These are phyloP conservation scores for Lophotriccus pileatus DNA, from an alignment of 2,797 vertebrate species.

Conservation along the genomic window DNA sequence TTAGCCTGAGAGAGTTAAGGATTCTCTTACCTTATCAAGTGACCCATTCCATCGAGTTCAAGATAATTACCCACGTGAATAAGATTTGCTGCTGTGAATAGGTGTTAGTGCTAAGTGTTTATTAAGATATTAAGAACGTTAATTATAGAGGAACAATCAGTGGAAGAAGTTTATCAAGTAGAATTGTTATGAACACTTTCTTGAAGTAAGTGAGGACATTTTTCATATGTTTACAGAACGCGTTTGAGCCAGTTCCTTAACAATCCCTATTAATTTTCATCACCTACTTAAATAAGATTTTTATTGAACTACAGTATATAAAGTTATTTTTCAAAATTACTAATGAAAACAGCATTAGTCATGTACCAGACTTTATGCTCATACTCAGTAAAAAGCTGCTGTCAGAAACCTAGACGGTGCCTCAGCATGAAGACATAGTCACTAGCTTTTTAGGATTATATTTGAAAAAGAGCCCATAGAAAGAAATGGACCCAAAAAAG, in stretches of 20 bases:
- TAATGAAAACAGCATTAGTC: neutral
- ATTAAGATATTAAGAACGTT: neutral
- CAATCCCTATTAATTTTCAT: neutral
- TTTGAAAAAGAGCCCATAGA: neutral
- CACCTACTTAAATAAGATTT: neutral
- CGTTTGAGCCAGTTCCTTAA: neutral
- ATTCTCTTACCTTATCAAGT: neutral
- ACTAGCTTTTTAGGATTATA: neutral
- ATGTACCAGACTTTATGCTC: neutral
- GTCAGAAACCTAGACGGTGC: neutral
- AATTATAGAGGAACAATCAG: neutral
- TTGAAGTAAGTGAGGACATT: neutral
- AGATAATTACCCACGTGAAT: neutral
- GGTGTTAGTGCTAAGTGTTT: neutral
- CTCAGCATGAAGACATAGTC: accelerated
- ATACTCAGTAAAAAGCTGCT: neutral
- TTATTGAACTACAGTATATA: neutral
- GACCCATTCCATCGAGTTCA: neutral
- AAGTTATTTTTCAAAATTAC: neutral
- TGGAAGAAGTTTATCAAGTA: neutral
- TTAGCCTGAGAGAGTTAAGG: neutral
- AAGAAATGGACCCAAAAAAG: neutral
- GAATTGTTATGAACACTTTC: neutral
- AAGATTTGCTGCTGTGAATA: neutral
- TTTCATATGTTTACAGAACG: neutral